Evolutionary conservation across 2,113 vertebrate genomes (phyloP).

Genomic region (Callocephalon fimbriatum): DNA sequence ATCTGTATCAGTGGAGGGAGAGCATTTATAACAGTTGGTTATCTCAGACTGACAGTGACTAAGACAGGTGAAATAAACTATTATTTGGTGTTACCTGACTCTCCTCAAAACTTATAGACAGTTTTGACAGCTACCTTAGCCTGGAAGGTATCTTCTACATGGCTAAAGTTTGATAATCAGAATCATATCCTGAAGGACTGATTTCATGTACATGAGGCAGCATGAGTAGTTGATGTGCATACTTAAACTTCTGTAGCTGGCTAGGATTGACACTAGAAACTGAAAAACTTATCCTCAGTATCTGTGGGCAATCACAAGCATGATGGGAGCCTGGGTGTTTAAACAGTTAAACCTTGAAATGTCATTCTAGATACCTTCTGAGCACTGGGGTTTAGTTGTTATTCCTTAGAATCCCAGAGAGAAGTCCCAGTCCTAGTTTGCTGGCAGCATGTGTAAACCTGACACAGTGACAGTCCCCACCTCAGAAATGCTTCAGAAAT

Average conservation of each 20-base stretch:
- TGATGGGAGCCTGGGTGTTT: background rate
- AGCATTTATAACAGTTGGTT: background rate
- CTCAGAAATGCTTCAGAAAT: background rate
- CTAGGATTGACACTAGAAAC: background rate
- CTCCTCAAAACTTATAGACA: background rate
- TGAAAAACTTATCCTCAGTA: background rate
- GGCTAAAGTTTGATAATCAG: background rate
- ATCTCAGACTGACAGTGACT: background rate
- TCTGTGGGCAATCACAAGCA: background rate
- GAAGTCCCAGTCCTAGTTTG: background rate
- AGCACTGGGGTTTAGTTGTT: background rate
- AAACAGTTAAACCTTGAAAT: background rate
- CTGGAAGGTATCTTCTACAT: background rate
- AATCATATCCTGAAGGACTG: background rate
- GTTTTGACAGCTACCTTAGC: background rate
- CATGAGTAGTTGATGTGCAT: background rate
- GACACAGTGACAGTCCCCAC: too few species aligned
- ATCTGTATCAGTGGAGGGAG: background rate
- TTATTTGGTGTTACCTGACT: background rate
- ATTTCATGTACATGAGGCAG: background rate
- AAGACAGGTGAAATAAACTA: background rate
- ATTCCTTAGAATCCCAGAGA: background rate
- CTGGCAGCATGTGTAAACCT: background rate
- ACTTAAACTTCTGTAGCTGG: background rate
- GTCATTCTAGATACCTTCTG: background rate